Base-by-base conservation (phyloP, 2,113 vertebrate species). In the Indicator maculatus region DNA sequence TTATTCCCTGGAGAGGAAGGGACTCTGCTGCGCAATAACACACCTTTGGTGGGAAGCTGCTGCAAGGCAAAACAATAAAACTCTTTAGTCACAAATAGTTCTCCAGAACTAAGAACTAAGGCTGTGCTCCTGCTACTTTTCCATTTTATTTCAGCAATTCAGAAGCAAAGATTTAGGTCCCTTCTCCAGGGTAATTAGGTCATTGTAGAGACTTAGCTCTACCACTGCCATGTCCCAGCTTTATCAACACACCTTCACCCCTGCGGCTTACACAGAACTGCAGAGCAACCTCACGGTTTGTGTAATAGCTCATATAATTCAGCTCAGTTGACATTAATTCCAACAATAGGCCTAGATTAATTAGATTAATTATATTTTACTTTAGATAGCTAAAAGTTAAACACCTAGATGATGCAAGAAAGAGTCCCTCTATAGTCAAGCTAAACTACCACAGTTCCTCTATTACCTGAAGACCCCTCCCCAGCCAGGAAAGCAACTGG, bases 121-220 rank as follows among this genome's bases (percentile, higher is more conserved):
- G 19, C 23, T 83, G 38, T 45, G 60, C 59, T 82, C 74, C 81
- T 60, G 55, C 65, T 84, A 83, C 0, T 0, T 16, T 67, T 56
- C 53, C n/a, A 39, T 65, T 65, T 88, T 63, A 90, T 81, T 75
- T 85, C 89, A 92, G 83, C 66, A 84, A 8, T 45, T 76, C 59
- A 70, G 84, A 87, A 18, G 39, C 77, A 87, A 79, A 89, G 66
- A 94, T 90, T 86, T 71, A 92, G 90, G 69, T 87, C 66, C 50
- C 18, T 87, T 95, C 66, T 78, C 77, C 63, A 31, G 26, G 17
- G 19, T 78, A 96, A 89, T 78, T 31, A 82, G 89, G 75, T 69
- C 86, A 84, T 6, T 81, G 86, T 38, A 21, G 81, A 86, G 55
- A 72, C 59, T 64, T 31, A 28, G 26, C 69, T 83, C 79, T 58